Evolutionary conservation across 1,140 invertebrate species (phyloP).

Genomic region (Lasaia peninsularis): DNA sequence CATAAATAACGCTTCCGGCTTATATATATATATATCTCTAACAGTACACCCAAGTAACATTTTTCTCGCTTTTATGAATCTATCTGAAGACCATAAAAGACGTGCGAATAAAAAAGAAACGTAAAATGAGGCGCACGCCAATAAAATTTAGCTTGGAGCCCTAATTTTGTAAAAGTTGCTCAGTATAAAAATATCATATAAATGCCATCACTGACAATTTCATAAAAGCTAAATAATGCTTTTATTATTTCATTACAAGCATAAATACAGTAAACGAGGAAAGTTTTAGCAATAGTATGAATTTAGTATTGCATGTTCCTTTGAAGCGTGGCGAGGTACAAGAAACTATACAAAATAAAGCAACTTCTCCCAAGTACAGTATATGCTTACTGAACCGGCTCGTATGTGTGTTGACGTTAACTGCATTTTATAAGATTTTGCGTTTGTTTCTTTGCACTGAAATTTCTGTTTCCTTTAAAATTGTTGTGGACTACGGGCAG

Average conservation of each 20-base stretch:
- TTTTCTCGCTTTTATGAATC: slow-evolving; percentile 16
- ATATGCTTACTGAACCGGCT: slow-evolving; percentile 40
- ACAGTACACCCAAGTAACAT: background rate
- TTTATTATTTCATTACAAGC: slow-evolving; percentile 26
- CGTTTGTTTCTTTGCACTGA: slow-evolving; percentile 54
- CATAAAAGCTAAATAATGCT: slow-evolving; percentile 10
- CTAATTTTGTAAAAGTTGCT: slow-evolving; percentile 13
- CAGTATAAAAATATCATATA: slow-evolving; percentile 11
- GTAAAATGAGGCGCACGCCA: slow-evolving; percentile 16
- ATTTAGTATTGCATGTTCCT: slow-evolving; percentile 41
- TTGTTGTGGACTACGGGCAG: slow-evolving; percentile 53
- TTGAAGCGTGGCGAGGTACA: slow-evolving; percentile 26
- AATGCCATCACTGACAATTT: slow-evolving; percentile 1
- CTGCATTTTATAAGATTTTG: slow-evolving; percentile 67
- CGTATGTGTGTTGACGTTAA: slow-evolving; percentile 64
- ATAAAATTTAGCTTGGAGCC: slow-evolving; percentile 2
- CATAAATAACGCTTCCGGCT: too few relatives aligned
- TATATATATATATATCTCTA: too few relatives aligned
- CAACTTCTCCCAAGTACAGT: slow-evolving; percentile 41
- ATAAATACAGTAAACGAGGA: slow-evolving; percentile 30
- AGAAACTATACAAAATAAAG: slow-evolving; percentile 49
- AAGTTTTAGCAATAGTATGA: slow-evolving; percentile 33
- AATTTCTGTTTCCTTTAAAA: slow-evolving; percentile 60
- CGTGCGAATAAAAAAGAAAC: slow-evolving; percentile 21
- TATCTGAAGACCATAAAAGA: slow-evolving; percentile 18